A percentile compares a stretch with the other conserved stretches of the same genome.
Evolutionary conservation across 1,140 invertebrate genomes (phyloP).

Genomic region (Formica selysi): DNA sequence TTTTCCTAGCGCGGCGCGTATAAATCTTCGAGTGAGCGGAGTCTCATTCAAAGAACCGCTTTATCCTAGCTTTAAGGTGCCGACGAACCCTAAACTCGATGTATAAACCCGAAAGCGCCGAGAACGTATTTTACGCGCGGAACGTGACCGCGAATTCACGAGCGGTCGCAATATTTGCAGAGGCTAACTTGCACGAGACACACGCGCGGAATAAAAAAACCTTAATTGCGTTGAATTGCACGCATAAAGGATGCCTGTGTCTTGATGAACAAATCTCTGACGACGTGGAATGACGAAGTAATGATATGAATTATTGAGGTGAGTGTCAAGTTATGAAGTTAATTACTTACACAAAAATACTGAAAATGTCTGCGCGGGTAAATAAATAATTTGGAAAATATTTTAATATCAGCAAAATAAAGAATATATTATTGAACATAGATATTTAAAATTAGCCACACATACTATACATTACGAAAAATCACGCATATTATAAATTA

Average conservation of each 20-base stretch:
- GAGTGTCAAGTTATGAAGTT: not conserved
- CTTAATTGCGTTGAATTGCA: constrained; percentile 46
- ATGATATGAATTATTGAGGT: not conserved
- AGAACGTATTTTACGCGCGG: constrained; percentile 81
- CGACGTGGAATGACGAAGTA: not conserved
- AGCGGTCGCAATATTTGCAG: constrained; percentile 51
- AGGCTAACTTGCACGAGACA: constrained; percentile 51
- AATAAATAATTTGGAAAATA: constrained; percentile 2
- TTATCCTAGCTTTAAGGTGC: constrained; percentile 72
- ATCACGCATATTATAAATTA: not conserved
- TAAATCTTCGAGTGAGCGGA: constrained; percentile 76
- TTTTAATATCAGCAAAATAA: not conserved
- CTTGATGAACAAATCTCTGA: constrained; percentile 2
- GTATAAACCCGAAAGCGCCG: constrained; percentile 76
- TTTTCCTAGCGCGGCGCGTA: constrained; percentile 66
- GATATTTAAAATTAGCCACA: not conserved
- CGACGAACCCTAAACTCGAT: constrained; percentile 80
- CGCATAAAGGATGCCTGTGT: not conserved
- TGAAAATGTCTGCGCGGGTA: not conserved
- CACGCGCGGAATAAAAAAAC: constrained; percentile 30
- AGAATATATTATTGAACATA: not conserved
- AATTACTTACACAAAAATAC: not conserved
- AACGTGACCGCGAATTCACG: constrained; percentile 79
- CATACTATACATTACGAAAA: not conserved
- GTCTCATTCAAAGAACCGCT: constrained; percentile 70